Percentiles rank a stretch among this genome's conserved stretches.
Conservation (phyloP, 1,140 invertebrate genomes). For the Drosophila nebulosa region DNA sequence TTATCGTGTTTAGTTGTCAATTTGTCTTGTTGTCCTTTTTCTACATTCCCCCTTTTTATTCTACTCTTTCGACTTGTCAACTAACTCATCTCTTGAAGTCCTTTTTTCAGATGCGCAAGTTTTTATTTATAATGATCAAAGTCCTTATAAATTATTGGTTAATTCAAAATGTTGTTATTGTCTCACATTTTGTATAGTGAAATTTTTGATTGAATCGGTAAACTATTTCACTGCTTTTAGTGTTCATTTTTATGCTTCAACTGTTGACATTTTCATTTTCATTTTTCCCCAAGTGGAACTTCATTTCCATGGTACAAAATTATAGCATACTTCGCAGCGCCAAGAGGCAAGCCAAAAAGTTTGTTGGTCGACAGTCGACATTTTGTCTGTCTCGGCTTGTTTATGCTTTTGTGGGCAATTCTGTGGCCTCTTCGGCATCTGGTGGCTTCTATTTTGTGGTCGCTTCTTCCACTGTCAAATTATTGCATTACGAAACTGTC, state of each 20-base stretch:
- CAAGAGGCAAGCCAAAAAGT: conserved; percentile 6
- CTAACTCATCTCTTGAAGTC: too few relatives aligned
- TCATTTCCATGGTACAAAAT: conserved; percentile 12
- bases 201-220: not conserved
- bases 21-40: too few relatives aligned
- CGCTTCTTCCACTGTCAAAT: conserved; percentile 30
- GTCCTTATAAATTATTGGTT: too few relatives aligned
- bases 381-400: conserved; percentile 13
- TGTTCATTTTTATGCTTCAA: not conserved
- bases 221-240: not conserved
- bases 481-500: conserved; percentile 54
- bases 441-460: conserved; percentile 14
- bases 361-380: conserved; percentile 1
- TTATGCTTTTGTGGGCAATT: conserved; percentile 23
- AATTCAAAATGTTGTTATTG: not conserved
- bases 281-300: not conserved
- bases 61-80: too few relatives aligned
- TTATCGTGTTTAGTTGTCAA: too few relatives aligned
- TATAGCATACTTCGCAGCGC: conserved; percentile 19
- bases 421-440: not conserved
- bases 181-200: not conserved
- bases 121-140: too few relatives aligned
- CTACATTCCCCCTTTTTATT: too few relatives aligned
- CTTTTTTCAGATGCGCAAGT: too few relatives aligned
- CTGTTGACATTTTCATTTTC: not conserved